A percentile compares a stretch with the other conserved stretches of the same genome.
phyloP scores from a whole-genome alignment of 1,140 invertebrate genomes.

The Melipona quadrifasciata region DNA sequence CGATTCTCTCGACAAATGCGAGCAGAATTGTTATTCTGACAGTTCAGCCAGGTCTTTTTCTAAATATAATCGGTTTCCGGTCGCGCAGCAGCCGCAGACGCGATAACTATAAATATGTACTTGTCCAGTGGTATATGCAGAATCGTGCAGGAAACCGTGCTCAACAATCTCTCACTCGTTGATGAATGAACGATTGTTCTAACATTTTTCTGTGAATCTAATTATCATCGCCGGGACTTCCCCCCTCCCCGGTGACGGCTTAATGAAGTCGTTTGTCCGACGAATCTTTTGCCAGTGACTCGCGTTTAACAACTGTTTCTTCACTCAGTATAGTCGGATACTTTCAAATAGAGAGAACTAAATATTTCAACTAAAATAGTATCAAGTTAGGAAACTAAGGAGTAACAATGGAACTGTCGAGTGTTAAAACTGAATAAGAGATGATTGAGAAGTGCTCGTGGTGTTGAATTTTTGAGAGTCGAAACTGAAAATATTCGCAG shows the following conservation, averaged over 20 bases:
- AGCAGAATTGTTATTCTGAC: conserved; percentile 54
- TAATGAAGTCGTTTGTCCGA: not conserved
- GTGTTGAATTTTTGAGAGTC: too few species aligned
- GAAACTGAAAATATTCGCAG: too few species aligned
- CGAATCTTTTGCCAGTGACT: not conserved
- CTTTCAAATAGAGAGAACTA: not conserved
- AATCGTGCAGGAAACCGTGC: conserved; percentile 34
- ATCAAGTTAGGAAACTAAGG: not conserved
- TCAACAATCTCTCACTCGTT: conserved; percentile 33
- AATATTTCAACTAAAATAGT: not conserved
- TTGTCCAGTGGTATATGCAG: conserved; percentile 42
- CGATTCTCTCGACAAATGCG: conserved; percentile 26
- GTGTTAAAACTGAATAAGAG: too few species aligned
- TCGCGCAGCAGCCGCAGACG: conserved; percentile 29
- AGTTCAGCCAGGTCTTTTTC: conserved; percentile 61
- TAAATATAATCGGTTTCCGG: conserved; percentile 71
- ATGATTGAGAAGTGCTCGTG: too few species aligned
- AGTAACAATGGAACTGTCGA: not conserved
- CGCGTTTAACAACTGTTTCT: not conserved
- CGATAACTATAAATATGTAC: conserved; percentile 66
- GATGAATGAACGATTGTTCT: conserved; percentile 21
- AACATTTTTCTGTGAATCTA: conserved; percentile 5
- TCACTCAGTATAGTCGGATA: not conserved
- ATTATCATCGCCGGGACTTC: not conserved
- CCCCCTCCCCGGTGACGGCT: not conserved